Conservation (phyloP, 2,888 invertebrate genomes). For the Oxytorus armatus region DNA sequence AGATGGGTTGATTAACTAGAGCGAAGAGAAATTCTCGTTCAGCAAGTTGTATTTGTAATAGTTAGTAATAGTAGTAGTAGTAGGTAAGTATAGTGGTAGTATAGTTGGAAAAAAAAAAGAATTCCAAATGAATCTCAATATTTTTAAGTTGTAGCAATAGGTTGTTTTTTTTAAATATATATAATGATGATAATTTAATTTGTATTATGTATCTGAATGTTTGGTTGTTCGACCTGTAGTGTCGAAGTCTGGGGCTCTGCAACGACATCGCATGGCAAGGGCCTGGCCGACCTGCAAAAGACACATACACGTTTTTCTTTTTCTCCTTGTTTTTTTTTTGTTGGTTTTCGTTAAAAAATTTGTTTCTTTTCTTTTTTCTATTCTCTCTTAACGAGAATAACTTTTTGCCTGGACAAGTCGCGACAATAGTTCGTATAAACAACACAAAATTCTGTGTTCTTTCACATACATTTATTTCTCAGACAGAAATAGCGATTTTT, state of each 20-base stretch:
- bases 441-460: too few species aligned
- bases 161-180: too few species aligned
- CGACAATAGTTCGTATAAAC: constrained; percentile 14
- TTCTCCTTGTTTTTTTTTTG: constrained; percentile 40
- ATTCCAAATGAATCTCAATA: constrained; percentile 56
- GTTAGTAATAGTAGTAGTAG: constrained; percentile 36
- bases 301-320: constrained; percentile 76
- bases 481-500: constrained; percentile 54
- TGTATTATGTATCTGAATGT: constrained; percentile 72
- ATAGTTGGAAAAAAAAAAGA: constrained; percentile 37
- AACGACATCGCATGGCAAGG: constrained; percentile 84
- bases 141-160: constrained; percentile 63
- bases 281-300: constrained; percentile 83
- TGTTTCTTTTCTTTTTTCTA: constrained; percentile 33
- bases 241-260: constrained; percentile 89
- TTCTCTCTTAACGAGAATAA: constrained; percentile 57
- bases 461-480: constrained; percentile 54
- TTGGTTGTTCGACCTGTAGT: constrained; percentile 89
- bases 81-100: constrained; percentile 41
- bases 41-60: constrained; percentile 62
- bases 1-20: constrained; percentile 72
- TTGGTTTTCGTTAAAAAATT: not conserved
- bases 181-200: constrained; percentile 62
- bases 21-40: constrained; percentile 69
- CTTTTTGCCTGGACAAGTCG: constrained; percentile 50